Evolutionary conservation across 2,797 vertebrate genomes (phyloP).

Genomic region (Melanogrammus aeglefinus): DNA sequence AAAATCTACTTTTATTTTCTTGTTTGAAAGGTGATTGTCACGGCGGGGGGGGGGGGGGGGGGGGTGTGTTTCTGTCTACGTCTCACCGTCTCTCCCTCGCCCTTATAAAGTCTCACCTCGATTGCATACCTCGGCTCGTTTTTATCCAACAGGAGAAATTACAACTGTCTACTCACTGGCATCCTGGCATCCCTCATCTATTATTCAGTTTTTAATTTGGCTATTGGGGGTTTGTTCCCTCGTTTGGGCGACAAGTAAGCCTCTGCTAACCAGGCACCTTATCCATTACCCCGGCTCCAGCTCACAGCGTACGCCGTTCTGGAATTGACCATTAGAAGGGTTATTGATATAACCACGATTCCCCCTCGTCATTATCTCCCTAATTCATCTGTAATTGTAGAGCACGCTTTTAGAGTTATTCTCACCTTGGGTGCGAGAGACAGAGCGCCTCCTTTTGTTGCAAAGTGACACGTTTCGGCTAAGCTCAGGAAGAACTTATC

Average conservation of each 20-base stretch:
- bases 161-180: slow-evolving; percentile 69
- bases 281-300: slow-evolving; percentile 78
- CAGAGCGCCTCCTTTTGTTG: slow-evolving; percentile 51
- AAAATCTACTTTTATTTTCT: slow-evolving; percentile 33
- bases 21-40: slow-evolving; percentile 60
- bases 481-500: slow-evolving; percentile 46
- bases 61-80: slow-evolving; percentile 46
- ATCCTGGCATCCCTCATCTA: slow-evolving; percentile 78
- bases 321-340: slow-evolving; percentile 77
- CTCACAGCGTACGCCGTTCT: slow-evolving; percentile 70
- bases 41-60: slow-evolving; percentile 51
- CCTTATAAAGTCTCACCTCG: slow-evolving; percentile 68
- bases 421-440: slow-evolving; percentile 64
- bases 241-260: slow-evolving; percentile 73
- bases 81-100: slow-evolving; percentile 55
- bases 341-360: slow-evolving; percentile 77
- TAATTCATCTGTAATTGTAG: slow-evolving; percentile 77
- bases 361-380: slow-evolving; percentile 70
- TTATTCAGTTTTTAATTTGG: slow-evolving; percentile 84
- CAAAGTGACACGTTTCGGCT: slow-evolving; percentile 51
- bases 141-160: slow-evolving; percentile 68
- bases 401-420: slow-evolving; percentile 66
- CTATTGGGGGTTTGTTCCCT: slow-evolving; percentile 79
- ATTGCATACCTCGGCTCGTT: slow-evolving; percentile 64
- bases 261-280: slow-evolving; percentile 75